phyloP scores from a whole-genome alignment of 2,888 invertebrate species.

The Synergus laeviventris region DNA sequence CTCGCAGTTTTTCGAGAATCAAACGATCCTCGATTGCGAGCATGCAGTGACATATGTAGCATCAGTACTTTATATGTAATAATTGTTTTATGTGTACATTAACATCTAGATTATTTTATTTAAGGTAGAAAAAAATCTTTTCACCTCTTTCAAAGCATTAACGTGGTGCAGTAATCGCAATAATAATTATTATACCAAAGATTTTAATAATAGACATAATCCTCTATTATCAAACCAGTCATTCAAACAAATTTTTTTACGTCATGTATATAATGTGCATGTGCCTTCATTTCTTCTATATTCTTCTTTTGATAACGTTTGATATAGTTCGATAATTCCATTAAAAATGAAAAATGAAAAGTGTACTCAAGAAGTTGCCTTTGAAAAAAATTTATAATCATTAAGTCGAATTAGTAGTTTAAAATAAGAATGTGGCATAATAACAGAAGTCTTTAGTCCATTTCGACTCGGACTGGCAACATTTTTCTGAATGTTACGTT shows the following conservation, averaged over 20 bases:
- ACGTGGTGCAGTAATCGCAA: slow-evolving; percentile 59
- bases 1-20: neutral
- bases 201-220: slow-evolving; percentile 59
- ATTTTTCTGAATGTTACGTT: neutral
- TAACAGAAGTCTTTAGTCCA: neutral
- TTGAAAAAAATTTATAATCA: neutral
- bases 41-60: slow-evolving; percentile 10
- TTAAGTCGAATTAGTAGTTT: slow-evolving; percentile 2
- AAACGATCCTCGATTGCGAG: neutral
- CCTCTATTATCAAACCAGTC: slow-evolving; percentile 50
- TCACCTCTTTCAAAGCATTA: neutral
- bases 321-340: neutral
- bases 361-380: neutral
- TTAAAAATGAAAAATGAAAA: neutral
- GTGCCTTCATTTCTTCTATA: slow-evolving; percentile 44
- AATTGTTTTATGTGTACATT: neutral
- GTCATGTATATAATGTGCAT: slow-evolving; percentile 50
- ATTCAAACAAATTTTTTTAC: slow-evolving; percentile 45
- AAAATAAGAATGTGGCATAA: slow-evolving; percentile 8
- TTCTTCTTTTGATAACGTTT: neutral
- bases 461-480: neutral
- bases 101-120: slow-evolving; percentile 11
- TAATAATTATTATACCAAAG: slow-evolving; percentile 73
- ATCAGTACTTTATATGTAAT: neutral
- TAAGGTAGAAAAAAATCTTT: neutral